Base-by-base conservation (phyloP, 2,888 invertebrate genomes). In the Nowickia ferox region DNA sequence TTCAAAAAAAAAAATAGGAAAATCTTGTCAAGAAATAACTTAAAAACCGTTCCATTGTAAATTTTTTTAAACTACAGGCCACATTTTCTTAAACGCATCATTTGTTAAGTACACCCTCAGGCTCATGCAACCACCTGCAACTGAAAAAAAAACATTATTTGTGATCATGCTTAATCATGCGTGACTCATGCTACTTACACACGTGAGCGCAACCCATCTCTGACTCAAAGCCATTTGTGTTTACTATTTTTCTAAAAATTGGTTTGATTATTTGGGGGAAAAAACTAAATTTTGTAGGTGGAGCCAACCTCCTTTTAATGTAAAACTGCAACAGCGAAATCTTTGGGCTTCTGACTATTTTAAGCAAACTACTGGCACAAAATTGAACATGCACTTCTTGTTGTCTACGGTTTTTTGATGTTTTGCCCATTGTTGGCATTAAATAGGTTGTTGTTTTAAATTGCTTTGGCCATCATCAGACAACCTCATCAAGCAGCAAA, bases 231-330 rank as follows among this genome's bases (percentile, higher is more conserved):
- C 30, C 48, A n/a, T 59, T 61, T 40, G 15, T 40, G 40, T 17
- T 17, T 57, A 69, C 15, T 30, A 46, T 78, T 72, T 61, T 55
- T 72, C 30, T 48, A 83, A 46, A 44, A 55, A 38, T 77, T 61
- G 40, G 38, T n/a, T 59, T n/a, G n/a, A 38, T 59, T n/a, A 61
- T 61, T 42, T 15, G 15, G 30, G 10, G 15, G 4, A 30, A 40
- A 17, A 19, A 40, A 30, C 13, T 44, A 19, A 66, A 79, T 55
- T 30, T 80, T 82, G 87, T 87, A 75, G 87, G 87, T 86, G 87
- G 87, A 87, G 87, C 86, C 80, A 84, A 83, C 61, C 84, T 84
- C 83, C 84, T 84, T 84, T 83, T 82, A 83, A 80, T 68, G 55
- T 46, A 79, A 57, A 71, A 57, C 76, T 69, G 78, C 59, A 65